Conservation (phyloP, 2,113 vertebrate genomes). For the Formicarius rufipectus region DNA sequence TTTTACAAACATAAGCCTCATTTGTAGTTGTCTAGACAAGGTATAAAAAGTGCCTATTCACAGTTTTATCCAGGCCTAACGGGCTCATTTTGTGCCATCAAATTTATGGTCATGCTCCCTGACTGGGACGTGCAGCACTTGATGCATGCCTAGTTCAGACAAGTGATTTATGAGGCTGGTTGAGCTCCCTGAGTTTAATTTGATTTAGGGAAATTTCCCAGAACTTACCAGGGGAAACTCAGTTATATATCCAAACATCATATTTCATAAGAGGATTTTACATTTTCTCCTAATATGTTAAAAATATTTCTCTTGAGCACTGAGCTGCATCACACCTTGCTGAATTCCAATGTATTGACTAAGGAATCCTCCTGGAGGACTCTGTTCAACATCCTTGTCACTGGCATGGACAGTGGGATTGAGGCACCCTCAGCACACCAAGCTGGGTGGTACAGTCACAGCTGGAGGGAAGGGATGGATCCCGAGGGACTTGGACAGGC, state of each 20-base stretch:
- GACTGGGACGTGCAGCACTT: background rate
- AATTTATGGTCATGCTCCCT: background rate
- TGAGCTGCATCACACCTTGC: background rate
- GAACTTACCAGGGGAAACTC: background rate
- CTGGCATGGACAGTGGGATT: background rate
- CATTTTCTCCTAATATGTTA: background rate
- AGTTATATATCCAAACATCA: conserved; percentile 6
- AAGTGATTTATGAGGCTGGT: conserved; percentile 19
- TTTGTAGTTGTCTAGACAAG: background rate
- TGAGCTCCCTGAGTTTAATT: background rate
- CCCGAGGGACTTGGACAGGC: background rate
- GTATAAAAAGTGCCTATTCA: background rate
- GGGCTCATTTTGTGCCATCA: background rate
- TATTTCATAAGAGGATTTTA: background rate
- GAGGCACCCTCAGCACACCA: background rate
- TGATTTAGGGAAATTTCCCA: conserved; percentile 35
- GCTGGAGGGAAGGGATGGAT: background rate
- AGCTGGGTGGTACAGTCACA: background rate
- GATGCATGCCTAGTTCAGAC: background rate
- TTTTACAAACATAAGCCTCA: background rate
- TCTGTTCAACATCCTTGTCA: background rate
- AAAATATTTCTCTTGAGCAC: background rate
- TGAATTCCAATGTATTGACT: background rate
- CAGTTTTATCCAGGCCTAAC: background rate
- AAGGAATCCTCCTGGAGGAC: background rate